Conservation (phyloP, 2,888 invertebrate genomes). For the Metallyticus violacea region DNA sequence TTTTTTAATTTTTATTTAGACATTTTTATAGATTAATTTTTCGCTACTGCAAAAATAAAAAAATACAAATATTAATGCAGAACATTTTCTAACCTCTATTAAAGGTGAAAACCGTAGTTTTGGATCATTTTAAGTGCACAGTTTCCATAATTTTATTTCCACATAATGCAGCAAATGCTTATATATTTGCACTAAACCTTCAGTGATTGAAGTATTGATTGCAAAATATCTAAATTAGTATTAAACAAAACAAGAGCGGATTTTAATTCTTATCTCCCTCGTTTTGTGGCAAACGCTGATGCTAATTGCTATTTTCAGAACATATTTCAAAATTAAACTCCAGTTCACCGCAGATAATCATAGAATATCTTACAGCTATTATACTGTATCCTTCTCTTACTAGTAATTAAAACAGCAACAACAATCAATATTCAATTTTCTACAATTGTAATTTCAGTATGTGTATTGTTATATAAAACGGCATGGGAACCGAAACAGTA, state of each 20-base stretch:
- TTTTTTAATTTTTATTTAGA: no score
- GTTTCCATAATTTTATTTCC: no score
- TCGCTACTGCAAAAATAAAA: no score
- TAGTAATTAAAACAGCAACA: background rate
- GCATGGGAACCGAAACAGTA: no score
- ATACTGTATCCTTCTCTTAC: background rate
- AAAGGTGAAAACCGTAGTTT: no score
- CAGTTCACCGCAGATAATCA: background rate
- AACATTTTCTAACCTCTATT: no score
- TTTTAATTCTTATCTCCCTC: background rate
- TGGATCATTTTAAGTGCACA: no score
- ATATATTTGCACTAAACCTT: background rate
- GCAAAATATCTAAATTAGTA: background rate
- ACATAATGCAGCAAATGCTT: background rate
- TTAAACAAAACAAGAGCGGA: background rate
- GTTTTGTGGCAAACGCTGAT: background rate
- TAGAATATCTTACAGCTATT: background rate
- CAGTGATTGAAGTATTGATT: background rate
- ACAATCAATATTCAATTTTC: background rate
- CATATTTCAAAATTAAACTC: background rate
- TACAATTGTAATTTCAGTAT: background rate
- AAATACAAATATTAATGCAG: no score
- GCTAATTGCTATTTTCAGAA: background rate
- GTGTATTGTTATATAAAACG: background rate
- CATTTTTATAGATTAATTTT: no score